Base-by-base conservation (phyloP, 2,888 invertebrate species). In the Andrena haemorrhoa region DNA sequence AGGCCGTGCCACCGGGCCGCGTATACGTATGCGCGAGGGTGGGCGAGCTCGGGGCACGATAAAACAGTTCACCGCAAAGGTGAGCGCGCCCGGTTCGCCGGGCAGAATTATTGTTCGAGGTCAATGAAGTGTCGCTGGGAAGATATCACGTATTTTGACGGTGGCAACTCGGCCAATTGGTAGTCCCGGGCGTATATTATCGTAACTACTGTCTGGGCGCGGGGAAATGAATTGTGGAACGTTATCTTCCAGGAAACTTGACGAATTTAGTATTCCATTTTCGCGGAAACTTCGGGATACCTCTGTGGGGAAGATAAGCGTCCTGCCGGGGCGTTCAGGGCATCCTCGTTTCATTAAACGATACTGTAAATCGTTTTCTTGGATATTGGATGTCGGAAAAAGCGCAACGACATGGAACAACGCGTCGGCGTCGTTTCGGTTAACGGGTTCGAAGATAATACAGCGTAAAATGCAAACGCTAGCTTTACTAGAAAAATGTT, bases 101-200 rank as follows among this genome's bases (percentile, higher is more conserved):
- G 26, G 0, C 41, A 29, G 51, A 68, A 68, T 82, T 75, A 72
- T 76, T 41, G 71, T 76, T 29, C 41, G 41, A 12, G 71, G 70
- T 71, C 56, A 68, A 78, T 63, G 78, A 78, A 68, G 31, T 49
- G 56, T 49, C 49, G 4, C 5, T n/a, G 49, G 26, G 0, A 7
- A n/a, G 56, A 35, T 72, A 68, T 29, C 49, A 12, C 20, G 47
- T 23, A 10, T 49, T 58, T 49, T 61, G 66, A 61, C 47, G n/a
- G 3, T 16, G 49, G 66, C 33, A 68, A 26, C 53, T 47, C n/a
- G 29, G 16, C n/a, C 35, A 6, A 20, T 56, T 56, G 12, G 26
- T n/a, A 41, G 56, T 58, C 41, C 6, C n/a, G 20, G 7, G 56
- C 33, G 53, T 29, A 35, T 35, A 5, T 26, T 47, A 41, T 41